phyloP scores from a whole-genome alignment of 2,888 invertebrate species.

The Osmoderma eremita region DNA sequence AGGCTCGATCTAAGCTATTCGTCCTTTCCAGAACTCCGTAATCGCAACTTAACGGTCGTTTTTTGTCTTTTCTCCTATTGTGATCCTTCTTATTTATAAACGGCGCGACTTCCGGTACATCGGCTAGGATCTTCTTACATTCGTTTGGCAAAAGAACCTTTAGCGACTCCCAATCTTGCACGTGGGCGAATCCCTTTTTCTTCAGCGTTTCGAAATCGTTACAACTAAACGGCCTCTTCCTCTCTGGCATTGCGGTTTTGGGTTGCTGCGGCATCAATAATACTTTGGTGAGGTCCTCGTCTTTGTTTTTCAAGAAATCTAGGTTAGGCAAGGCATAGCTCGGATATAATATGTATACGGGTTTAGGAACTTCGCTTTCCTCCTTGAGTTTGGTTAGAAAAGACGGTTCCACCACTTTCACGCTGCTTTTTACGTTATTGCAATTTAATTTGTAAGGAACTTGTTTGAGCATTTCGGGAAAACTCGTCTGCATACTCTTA shows the following conservation, averaged over 20 bases:
- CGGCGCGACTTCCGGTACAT: slow-evolving; percentile 80
- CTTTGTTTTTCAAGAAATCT: slow-evolving; percentile 74
- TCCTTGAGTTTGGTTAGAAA: slow-evolving; percentile 74
- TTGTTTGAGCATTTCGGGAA: slow-evolving; percentile 59
- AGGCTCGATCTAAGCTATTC: slow-evolving; percentile 62
- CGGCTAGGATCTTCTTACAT: slow-evolving; percentile 80
- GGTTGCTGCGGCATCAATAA: slow-evolving; percentile 75
- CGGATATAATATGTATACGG: slow-evolving; percentile 90
- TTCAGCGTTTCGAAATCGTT: slow-evolving; percentile 84
- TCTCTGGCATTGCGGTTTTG: slow-evolving; percentile 60
- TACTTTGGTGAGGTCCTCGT: slow-evolving; percentile 68
- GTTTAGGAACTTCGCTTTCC: slow-evolving; percentile 67
- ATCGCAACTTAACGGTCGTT: slow-evolving; percentile 71
- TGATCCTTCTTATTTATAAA: slow-evolving; percentile 70
- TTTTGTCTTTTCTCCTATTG: slow-evolving; percentile 58
- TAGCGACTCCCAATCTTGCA: slow-evolving; percentile 93
- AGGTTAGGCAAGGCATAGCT: slow-evolving; percentile 91
- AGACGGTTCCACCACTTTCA: slow-evolving; percentile 75
- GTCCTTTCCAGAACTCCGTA: slow-evolving; percentile 67
- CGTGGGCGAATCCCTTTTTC: slow-evolving; percentile 83
- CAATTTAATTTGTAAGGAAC: slow-evolving; percentile 54
- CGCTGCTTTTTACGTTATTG: slow-evolving; percentile 61
- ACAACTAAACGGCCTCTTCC: slow-evolving; percentile 78
- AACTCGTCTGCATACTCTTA: slow-evolving; percentile 80
- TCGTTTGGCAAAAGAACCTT: slow-evolving; percentile 88